Evolutionary conservation across 1,140 invertebrate genomes (phyloP).

Genomic region (Anastrepha obliqua): DNA sequence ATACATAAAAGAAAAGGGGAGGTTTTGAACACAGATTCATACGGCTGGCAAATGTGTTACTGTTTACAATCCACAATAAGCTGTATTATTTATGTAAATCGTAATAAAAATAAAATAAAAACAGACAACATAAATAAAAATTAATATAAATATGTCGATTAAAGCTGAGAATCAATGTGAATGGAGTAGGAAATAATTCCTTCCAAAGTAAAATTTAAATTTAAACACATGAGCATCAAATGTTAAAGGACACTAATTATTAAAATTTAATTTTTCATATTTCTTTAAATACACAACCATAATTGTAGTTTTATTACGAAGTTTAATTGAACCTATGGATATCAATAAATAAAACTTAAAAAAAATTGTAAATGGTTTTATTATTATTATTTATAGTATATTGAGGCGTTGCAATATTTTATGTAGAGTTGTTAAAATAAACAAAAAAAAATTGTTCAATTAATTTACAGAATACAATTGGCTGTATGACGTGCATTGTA

Average conservation of each 20-base stretch:
- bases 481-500: no score
- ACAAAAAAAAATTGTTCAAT: no score
- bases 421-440: no score
- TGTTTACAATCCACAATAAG: background rate
- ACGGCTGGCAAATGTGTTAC: background rate
- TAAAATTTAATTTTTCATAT: conserved; percentile 1
- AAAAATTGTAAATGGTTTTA: background rate
- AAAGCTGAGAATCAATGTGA: conserved; percentile 19
- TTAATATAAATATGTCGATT: background rate
- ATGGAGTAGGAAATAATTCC: background rate
- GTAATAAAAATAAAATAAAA: background rate
- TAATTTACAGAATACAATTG: no score
- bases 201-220: background rate
- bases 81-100: background rate
- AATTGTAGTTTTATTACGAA: conserved; percentile 42
- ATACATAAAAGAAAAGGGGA: background rate
- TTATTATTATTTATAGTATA: no score
- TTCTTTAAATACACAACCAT: conserved; percentile 35
- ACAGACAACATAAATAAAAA: no score
- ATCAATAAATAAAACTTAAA: conserved; percentile 29
- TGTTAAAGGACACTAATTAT: background rate
- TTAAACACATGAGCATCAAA: background rate
- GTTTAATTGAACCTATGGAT: conserved; percentile 38
- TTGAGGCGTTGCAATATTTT: no score
- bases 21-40: background rate